Evolutionary conservation across 1,140 invertebrate species (phyloP).

Genomic region (Drosophila malerkotliana): DNA sequence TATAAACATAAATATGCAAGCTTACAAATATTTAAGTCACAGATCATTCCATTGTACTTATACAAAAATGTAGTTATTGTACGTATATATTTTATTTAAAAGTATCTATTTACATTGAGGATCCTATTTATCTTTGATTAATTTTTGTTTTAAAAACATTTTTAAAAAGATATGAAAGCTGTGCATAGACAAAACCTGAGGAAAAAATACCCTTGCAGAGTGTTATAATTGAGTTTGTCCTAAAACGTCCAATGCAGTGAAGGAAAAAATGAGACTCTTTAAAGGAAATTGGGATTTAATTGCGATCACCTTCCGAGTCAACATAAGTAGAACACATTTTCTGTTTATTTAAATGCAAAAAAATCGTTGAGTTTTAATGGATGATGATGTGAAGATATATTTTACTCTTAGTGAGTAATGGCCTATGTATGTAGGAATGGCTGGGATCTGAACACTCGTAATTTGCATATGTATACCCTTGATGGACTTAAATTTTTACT

Average conservation of each 20-base stretch:
- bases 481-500: too few species aligned
- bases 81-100: not conserved
- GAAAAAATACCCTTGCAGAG: not conserved
- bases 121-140: not conserved
- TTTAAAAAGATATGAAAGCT: not conserved
- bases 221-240: not conserved
- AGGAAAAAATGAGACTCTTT: too few species aligned
- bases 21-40: slow-evolving; percentile 41
- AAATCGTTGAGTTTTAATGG: too few species aligned
- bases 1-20: slow-evolving; percentile 35
- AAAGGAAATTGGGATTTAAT: too few species aligned
- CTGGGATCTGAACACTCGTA: too few species aligned
- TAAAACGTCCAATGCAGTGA: not conserved
- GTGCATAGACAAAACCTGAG: not conserved
- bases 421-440: too few species aligned
- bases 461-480: too few species aligned
- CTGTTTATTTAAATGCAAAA: too few species aligned
- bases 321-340: too few species aligned
- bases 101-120: not conserved
- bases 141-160: not conserved
- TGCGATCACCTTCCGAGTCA: too few species aligned
- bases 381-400: too few species aligned
- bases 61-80: slow-evolving; percentile 9
- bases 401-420: too few species aligned
- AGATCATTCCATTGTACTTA: slow-evolving; percentile 38